These are phyloP conservation scores for Agonopterix subpropinquella DNA, from an alignment of 2,888 invertebrate species.

Conservation along the genomic window DNA sequence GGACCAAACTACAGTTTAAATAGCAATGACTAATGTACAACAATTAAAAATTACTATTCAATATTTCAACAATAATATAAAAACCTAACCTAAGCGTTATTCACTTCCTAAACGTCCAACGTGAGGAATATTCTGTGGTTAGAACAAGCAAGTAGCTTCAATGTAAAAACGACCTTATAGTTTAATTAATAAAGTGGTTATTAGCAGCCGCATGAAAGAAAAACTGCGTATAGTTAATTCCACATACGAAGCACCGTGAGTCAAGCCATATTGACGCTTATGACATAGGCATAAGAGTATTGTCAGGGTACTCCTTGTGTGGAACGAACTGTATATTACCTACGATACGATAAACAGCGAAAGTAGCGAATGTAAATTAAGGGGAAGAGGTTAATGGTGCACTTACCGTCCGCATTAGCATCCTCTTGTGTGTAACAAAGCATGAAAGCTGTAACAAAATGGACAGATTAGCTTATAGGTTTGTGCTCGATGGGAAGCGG, in stretches of 20 bases:
- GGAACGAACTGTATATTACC: constrained; percentile 30
- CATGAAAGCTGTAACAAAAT: constrained; percentile 92
- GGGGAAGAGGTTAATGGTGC: constrained; percentile 36
- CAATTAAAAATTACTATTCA: background rate
- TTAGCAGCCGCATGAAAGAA: constrained; percentile 59
- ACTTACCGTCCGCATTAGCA: constrained; percentile 92
- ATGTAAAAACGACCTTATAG: constrained; percentile 40
- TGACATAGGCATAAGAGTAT: too few species aligned
- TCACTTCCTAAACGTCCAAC: constrained; percentile 24
- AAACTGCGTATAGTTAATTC: constrained; percentile 36
- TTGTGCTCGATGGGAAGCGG: constrained; percentile 1
- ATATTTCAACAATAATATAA: background rate
- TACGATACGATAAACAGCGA: constrained; percentile 55
- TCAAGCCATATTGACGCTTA: constrained; percentile 1
- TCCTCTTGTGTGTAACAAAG: constrained; percentile 96
- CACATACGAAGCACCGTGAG: constrained; percentile 5
- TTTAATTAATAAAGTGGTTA: constrained; percentile 43
- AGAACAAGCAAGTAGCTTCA: constrained; percentile 58
- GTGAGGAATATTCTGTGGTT: constrained; percentile 33
- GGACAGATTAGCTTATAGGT: constrained; percentile 32
- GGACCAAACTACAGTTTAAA: too few species aligned
- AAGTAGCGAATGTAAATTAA: constrained; percentile 9
- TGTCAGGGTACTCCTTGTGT: constrained; percentile 3
- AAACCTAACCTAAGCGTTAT: constrained; percentile 19
- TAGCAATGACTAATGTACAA: background rate